These are phyloP conservation scores for Forbesichthys papilliferus DNA, from an alignment of 2,113 vertebrate genomes.

Conservation along the genomic window DNA sequence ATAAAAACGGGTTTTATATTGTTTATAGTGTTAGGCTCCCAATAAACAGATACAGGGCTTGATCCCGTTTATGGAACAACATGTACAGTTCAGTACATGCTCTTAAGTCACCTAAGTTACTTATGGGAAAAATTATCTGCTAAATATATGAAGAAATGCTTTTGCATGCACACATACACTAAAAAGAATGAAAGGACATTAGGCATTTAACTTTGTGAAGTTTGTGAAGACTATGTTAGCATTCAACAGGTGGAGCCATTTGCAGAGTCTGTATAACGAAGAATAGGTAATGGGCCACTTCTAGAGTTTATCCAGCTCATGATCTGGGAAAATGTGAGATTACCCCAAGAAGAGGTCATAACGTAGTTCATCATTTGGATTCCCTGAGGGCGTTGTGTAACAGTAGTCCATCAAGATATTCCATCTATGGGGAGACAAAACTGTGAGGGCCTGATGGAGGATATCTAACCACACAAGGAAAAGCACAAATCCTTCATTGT, in stretches of 20 bases:
- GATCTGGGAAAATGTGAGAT: constrained; percentile 57
- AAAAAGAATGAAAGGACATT: constrained; percentile 16
- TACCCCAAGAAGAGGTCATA: constrained; percentile 97
- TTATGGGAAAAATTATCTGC: too few relatives aligned
- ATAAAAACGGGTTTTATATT: too few relatives aligned
- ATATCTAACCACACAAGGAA: constrained; percentile 61
- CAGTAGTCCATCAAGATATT: constrained; percentile 98
- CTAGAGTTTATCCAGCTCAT: constrained; percentile 61
- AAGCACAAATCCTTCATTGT: constrained; percentile 42
- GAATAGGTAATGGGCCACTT: constrained; percentile 70
- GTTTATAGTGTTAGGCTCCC: too few relatives aligned
- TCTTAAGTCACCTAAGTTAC: too few relatives aligned
- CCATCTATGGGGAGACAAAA: constrained; percentile 81
- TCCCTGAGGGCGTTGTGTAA: constrained; percentile 95
- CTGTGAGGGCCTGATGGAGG: constrained; percentile 40
- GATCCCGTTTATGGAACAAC: too few relatives aligned
- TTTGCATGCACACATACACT: background rate
- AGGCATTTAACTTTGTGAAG: constrained; percentile 25
- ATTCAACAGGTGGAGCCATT: constrained; percentile 41
- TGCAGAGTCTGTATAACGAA: constrained; percentile 34
- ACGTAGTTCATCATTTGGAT: constrained; percentile 91
- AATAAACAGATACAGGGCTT: too few relatives aligned
- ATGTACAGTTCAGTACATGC: too few relatives aligned
- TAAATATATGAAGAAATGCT: background rate
- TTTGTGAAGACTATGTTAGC: constrained; percentile 19